These are phyloP conservation scores for Pseudomyrmex concolor DNA, from an alignment of 1,140 invertebrate genomes.

Conservation along the genomic window DNA sequence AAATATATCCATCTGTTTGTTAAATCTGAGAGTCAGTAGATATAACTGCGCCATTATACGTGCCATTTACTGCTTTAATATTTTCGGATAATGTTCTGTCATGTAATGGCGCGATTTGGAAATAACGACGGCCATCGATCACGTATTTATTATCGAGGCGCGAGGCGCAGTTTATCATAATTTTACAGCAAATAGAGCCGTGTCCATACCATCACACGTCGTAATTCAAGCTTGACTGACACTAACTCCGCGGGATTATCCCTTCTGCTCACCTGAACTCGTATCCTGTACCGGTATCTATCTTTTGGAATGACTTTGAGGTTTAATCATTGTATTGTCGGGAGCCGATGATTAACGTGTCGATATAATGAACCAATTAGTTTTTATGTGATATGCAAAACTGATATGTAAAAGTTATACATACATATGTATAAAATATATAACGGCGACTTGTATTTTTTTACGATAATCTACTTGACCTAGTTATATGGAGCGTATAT, in stretches of 20 bases:
- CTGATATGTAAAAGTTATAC: neutral
- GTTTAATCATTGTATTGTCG: conserved; percentile 43
- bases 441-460: too few species aligned
- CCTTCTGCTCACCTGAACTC: conserved; percentile 68
- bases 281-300: conserved; percentile 53
- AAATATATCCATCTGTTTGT: neutral
- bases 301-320: conserved; percentile 61
- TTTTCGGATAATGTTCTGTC: conserved; percentile 49
- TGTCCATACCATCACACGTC: conserved; percentile 62
- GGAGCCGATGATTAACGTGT: conserved; percentile 49
- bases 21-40: neutral
- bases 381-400: neutral
- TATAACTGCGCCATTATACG: neutral
- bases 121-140: conserved; percentile 66
- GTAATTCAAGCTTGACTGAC: conserved; percentile 79
- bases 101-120: conserved; percentile 43
- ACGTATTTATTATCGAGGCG: conserved; percentile 75
- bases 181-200: conserved; percentile 76
- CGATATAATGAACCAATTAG: conserved; percentile 2
- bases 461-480: too few species aligned
- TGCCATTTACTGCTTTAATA: conserved; percentile 57
- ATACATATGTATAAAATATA: too few species aligned
- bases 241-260: conserved; percentile 78
- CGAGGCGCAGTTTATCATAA: conserved; percentile 75
- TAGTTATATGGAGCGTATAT: too few species aligned